phyloP scores from a whole-genome alignment of 2,113 vertebrate genomes.

The Cavia aperea region DNA sequence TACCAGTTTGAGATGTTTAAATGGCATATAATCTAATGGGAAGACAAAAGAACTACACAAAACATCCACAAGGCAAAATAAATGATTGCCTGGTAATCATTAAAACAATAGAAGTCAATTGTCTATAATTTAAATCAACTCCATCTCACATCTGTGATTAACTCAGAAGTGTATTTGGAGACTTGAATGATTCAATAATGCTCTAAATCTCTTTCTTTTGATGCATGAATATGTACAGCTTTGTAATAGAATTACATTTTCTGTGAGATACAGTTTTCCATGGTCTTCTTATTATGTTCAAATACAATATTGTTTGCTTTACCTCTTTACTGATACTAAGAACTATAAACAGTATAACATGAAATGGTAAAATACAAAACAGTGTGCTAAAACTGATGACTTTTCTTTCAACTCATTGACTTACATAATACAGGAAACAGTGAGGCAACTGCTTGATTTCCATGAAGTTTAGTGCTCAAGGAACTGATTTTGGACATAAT shows the following conservation, averaged over 20 bases:
- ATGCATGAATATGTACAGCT: neutral
- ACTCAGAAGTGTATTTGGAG: constrained; percentile 26
- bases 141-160: constrained; percentile 1
- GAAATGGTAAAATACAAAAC: neutral
- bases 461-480: neutral
- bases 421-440: neutral
- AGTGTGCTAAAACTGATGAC: neutral
- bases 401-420: neutral
- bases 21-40: neutral
- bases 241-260: constrained; percentile 36
- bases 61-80: neutral
- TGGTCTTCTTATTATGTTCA: constrained; percentile 19
- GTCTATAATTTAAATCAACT: constrained; percentile 18
- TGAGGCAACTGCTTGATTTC: neutral
- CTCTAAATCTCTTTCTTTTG: neutral
- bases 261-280: neutral
- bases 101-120: constrained; percentile 20
- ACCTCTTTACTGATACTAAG: neutral
- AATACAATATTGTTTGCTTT: constrained; percentile 18
- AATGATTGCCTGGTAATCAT: neutral
- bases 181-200: neutral
- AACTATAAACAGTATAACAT: neutral
- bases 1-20: neutral
- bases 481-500: neutral
- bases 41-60: neutral